A percentile compares a stretch with the other conserved stretches of the same genome.
Conservation (phyloP, 2,113 vertebrate species). For the Tapirus terrestris region DNA sequence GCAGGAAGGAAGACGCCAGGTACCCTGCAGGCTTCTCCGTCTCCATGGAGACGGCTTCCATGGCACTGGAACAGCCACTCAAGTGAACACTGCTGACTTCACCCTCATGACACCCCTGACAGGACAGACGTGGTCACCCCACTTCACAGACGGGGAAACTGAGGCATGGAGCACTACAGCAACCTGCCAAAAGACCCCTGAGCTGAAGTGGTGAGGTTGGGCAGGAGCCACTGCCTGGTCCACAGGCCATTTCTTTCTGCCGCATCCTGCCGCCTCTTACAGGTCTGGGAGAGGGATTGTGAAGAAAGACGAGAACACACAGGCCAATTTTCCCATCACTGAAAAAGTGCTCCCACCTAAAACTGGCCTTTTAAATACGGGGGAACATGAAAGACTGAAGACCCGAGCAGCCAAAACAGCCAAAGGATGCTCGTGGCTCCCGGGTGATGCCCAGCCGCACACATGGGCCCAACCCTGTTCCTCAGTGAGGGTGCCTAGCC, state of each 20-base stretch:
- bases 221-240: background rate
- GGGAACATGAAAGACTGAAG: background rate
- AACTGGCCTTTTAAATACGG: background rate
- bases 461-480: background rate
- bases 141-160: background rate
- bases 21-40: background rate
- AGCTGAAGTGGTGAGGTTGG: background rate
- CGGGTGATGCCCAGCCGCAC: background rate
- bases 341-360: background rate
- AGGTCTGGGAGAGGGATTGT: background rate
- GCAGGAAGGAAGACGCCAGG: background rate
- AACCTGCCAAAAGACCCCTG: background rate
- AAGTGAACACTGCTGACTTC: background rate
- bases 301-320: background rate
- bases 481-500: background rate
- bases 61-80: background rate
- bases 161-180: background rate
- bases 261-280: too few species aligned
- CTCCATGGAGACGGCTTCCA: background rate
- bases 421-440: background rate
- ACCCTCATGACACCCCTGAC: background rate
- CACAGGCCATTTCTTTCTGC: too few species aligned
- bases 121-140: too few species aligned
- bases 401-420: background rate
- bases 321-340: too few species aligned